Percentiles rank a stretch among this genome's conserved stretches.
Conservation (phyloP, 2,888 invertebrate species). For the Cheilosia pagana region DNA sequence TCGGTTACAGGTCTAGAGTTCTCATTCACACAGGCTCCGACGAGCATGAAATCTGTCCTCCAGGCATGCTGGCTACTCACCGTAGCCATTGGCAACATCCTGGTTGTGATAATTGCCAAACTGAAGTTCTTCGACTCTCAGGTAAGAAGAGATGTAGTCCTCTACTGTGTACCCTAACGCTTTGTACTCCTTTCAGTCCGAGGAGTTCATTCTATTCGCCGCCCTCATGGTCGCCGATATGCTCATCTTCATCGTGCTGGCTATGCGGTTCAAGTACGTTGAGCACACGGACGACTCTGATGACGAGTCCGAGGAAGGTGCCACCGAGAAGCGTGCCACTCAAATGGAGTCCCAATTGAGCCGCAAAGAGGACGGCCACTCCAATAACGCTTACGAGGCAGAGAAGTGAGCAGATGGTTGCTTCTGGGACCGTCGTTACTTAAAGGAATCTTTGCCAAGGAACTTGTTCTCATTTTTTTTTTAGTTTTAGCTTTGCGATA, state of each 20-base stretch:
- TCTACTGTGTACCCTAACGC: too few relatives aligned
- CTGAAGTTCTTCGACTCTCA: slow-evolving; percentile 80
- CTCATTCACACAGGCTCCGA: slow-evolving; percentile 96
- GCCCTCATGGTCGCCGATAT: slow-evolving; percentile 93
- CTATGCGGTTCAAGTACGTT: slow-evolving; percentile 91
- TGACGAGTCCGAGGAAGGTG: slow-evolving; percentile 21
- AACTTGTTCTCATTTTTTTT: slow-evolving; percentile 30
- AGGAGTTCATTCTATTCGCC: slow-evolving; percentile 94
- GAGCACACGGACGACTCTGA: slow-evolving; percentile 70
- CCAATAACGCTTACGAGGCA: slow-evolving; percentile 18
- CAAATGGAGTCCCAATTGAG: slow-evolving; percentile 27
- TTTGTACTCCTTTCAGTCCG: slow-evolving; percentile 86
- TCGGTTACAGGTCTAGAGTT: slow-evolving; percentile 98
- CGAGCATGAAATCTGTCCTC: slow-evolving; percentile 96
- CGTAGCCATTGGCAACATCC: slow-evolving; percentile 95
- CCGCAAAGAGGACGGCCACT: slow-evolving; percentile 32
- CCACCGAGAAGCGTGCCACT: slow-evolving; percentile 11
- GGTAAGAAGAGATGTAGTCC: slow-evolving; percentile 68
- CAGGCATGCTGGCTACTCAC: slow-evolving; percentile 97
- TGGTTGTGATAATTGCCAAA: slow-evolving; percentile 89
- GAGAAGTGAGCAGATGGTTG: slow-evolving; percentile 25
- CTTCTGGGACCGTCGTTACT: slow-evolving; percentile 34
- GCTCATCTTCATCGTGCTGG: slow-evolving; percentile 91
- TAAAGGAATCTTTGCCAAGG: slow-evolving; percentile 19
- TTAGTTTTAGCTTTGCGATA: neutral